Evolutionary conservation across 30 jellyfish, hydroid and myxozoan species (phyloP), one percentile per base, ranked within the genome.

Genomic region (Pseudorhiza aurosa): DNA sequence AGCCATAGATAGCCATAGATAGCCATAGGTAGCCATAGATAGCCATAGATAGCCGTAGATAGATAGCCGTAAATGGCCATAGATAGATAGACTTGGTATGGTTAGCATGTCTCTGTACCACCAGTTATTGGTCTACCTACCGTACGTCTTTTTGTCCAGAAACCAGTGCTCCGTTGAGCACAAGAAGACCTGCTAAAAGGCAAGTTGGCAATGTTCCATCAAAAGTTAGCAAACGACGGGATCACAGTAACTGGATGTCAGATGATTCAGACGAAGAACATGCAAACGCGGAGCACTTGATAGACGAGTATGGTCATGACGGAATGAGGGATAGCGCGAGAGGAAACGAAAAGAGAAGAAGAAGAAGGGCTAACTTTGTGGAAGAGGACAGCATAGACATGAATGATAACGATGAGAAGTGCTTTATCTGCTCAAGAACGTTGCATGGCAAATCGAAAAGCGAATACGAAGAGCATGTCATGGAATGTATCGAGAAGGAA

Each of bases 331-430:
- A 33, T 0, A 49, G 22, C 29, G n/a, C 63, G 2, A 49, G 63
- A 6, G n/a, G 63, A 26, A 64, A 18, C 4, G 39, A 2, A 2
- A 39, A 19, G 0, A 15, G 35, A 12, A 19, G 7, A 39, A 39
- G 35, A 0, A 14, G 8, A 59, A 59, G 14, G 58, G 60, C 77
- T 8, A 22, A n/a, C 8, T 42, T 64, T 35, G 51, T 30, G 17
- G 77, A 64, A 42, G 77, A 33, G 24, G 77, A 64, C 58, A 64
- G 77, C 46, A 2, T 26, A 12, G 75, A 60, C 35, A 32, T n/a
- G 37, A 56, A 32, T 25, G 70, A 56, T 4, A 35, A 33, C 24
- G n/a, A 42, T 42, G 60, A 64, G 30, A 33, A 29, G 14, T 64
- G 77, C 19, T 64, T 4, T 21, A 11, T 64, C 3, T 64, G 77